Percentiles rank a stretch among this genome's conserved stretches.
Conservation (phyloP, 1,140 invertebrate genomes). For the Atopsyche davidsoni region DNA sequence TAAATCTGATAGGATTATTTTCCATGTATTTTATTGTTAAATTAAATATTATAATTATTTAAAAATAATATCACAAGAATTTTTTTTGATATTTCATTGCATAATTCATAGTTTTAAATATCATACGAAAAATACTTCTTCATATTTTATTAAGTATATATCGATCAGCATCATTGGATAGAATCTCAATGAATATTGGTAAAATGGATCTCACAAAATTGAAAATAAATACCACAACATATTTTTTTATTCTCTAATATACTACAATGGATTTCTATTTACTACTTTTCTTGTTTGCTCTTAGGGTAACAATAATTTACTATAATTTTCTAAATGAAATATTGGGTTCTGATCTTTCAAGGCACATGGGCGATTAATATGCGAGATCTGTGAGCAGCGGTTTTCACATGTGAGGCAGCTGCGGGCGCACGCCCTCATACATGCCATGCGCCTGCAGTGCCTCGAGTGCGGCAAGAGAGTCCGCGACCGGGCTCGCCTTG, state of each 20-base stretch:
- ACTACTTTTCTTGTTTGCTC: too few species aligned
- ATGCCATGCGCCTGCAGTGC: constrained; percentile 21
- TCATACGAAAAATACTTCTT: too few species aligned
- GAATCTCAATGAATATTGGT: too few species aligned
- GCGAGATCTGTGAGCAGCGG: constrained; percentile 19
- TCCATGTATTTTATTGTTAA: neutral
- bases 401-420: constrained; percentile 13
- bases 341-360: constrained; percentile 29
- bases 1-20: constrained; percentile 15
- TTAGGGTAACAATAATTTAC: constrained; percentile 1
- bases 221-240: too few species aligned
- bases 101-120: too few species aligned
- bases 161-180: too few species aligned
- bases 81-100: constrained; percentile 1
- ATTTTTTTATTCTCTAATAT: too few species aligned
- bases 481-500: constrained; percentile 9
- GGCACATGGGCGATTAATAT: constrained; percentile 14
- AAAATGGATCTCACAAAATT: too few species aligned
- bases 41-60: neutral
- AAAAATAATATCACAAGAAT: too few species aligned
- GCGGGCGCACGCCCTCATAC: constrained; percentile 10
- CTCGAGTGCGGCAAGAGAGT: constrained; percentile 11
- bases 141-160: too few species aligned
- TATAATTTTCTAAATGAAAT: constrained; percentile 32
- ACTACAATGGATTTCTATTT: too few species aligned